A percentile compares a stretch with the other conserved stretches of the same genome.
Evolutionary conservation across 2,113 vertebrate genomes (phyloP).

Genomic region (Scopus umbretta): DNA sequence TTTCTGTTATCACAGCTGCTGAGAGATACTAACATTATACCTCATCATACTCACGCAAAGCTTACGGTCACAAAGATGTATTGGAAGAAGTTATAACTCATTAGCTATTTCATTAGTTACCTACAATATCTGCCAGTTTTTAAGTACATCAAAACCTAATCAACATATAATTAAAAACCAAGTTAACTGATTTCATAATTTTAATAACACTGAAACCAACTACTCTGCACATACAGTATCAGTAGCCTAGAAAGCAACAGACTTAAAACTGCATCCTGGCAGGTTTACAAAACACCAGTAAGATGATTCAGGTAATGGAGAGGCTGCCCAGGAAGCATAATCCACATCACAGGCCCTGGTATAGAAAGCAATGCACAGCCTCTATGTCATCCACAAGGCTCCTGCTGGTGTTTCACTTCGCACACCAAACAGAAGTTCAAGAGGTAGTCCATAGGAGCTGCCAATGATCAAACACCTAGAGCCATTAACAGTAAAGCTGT

Average conservation of each 20-base stretch:
- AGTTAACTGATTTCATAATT: neutral
- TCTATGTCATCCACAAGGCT: neutral
- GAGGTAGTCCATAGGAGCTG: neutral
- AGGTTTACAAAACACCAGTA: neutral
- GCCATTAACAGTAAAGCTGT: neutral
- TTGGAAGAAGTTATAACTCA: neutral
- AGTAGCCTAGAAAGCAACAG: neutral
- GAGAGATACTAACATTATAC: neutral
- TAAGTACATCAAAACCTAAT: neutral
- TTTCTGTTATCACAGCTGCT: neutral
- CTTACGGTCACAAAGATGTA: neutral
- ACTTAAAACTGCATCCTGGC: neutral
- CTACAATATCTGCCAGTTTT: neutral
- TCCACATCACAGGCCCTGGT: neutral
- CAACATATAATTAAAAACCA: neutral
- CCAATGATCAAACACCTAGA: neutral
- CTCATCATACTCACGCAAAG: fast-evolving
- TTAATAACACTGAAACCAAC: neutral
- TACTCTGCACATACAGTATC: neutral
- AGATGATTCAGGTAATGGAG: neutral
- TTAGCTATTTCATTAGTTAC: neutral
- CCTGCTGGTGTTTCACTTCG: neutral
- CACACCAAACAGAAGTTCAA: neutral
- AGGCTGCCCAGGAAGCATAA: neutral
- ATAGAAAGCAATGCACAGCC: neutral